These are phyloP conservation scores for Leptocoma aspasia DNA, from an alignment of 2,113 vertebrate genomes.

Conservation along the genomic window DNA sequence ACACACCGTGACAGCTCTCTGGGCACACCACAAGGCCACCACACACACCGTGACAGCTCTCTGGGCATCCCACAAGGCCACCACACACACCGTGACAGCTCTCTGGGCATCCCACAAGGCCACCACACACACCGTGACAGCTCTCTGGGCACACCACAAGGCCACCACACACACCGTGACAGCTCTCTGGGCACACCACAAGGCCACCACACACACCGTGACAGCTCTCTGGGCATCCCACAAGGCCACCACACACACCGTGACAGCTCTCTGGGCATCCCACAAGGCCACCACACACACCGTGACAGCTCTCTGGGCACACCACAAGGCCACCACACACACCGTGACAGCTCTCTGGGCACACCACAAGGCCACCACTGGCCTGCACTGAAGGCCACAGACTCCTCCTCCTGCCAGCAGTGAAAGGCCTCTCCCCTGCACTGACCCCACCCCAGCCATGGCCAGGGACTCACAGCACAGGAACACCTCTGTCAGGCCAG, in stretches of 20 bases:
- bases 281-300: not conserved
- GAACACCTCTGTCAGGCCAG: fast-evolving
- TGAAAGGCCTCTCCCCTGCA: fast-evolving
- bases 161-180: too few species aligned
- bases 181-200: too few species aligned
- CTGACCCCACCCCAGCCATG: not conserved
- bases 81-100: too few species aligned
- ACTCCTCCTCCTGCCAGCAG: not conserved
- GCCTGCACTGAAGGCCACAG: not conserved
- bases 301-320: too few species aligned
- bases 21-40: not conserved
- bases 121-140: too few species aligned
- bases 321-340: not conserved
- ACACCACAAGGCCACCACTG: not conserved
- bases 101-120: too few species aligned
- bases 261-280: too few species aligned
- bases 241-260: not conserved
- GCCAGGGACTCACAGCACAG: not conserved
- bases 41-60: too few species aligned
- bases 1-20: too few species aligned
- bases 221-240: too few species aligned
- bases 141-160: not conserved
- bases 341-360: fast-evolving
- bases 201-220: not conserved
- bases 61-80: not conserved